Base-by-base conservation (phyloP, 2,888 invertebrate species). In the Ptychoptera contaminata region DNA sequence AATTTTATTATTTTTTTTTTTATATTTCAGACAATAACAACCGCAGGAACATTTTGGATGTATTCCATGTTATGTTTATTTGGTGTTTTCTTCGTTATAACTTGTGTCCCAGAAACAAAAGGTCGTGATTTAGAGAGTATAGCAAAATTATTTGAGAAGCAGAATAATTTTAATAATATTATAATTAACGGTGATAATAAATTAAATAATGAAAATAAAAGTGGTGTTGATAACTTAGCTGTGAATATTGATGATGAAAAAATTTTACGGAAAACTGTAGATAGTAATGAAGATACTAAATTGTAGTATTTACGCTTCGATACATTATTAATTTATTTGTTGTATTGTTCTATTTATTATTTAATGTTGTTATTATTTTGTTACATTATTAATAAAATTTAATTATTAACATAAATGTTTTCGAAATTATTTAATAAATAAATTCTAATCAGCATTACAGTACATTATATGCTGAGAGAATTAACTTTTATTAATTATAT, bases 91-190 rank as follows among this genome's bases (percentile, higher is more conserved):
- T 73, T 73, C 56, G 73, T 73, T 0, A 53, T 69, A 4, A 63
- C 69, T 48, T 58, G 63, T 46, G 72, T 79, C 0, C 80, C 79
- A 0, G 80, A 80, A 60, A 80, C 80, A 1, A 79, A 78, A 56
- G 79, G 79, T n/a, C 77, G 75, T 56, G 73, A 76, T 1, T 64
- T 79, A 10, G 75, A 76, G 16, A 77, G 79, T 54, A 78, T 80
- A 50, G 73, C 74, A 52, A 62, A 68, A 34, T 36, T 48, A 34
- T 48, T 48, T 29, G 30, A 40, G 30, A 44, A 40, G n/a, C 15
- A 38, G 10, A 30, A 43, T 10, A 37, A 14, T 6, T 6, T 12
- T 9, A 36, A 36, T 30, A n/a, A n/a, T n/a, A 23, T 7, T 3
- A 5, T 23, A 5, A 32, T 32, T 32, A 32, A 32, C 8, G 4